Base-by-base conservation (phyloP, 2,797 vertebrate species). In the Girardinus metallicus region DNA sequence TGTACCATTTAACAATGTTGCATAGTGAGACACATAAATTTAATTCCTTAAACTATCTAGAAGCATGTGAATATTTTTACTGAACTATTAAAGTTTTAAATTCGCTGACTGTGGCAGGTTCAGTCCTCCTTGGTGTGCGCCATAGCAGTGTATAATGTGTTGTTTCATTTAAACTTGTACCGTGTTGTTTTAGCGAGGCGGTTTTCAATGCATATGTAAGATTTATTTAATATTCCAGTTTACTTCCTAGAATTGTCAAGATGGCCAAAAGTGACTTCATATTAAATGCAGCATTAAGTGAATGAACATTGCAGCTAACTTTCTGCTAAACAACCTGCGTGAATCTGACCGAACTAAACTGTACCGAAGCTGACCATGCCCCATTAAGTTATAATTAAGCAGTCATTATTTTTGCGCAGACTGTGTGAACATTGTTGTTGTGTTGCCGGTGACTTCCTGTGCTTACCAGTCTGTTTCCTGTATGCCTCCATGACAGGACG, bases 381-480 rank as follows among this genome's bases (percentile, higher is more conserved):
- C 23, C 23, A 70, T 26, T 43, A 44, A 13, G 66, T 43, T 44
- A 12, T 70, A 26, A 86, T 87, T 34, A 51, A 79, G 74, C 74
- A 75, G 73, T 31, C 29, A 26, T 79, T 80, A n/a, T 79, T 80
- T 80, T 75, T 82, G 62, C 64, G 39, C 9, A 66, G 78, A 78
- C 78, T 75, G 73, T 77, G 78, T 77, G 75, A 83, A 86, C 79
- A 39, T 49, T 73, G 84, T 47, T 87, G 81, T 78, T 78, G 84
- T 76, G 83, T 83, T 89, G 85, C 73, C 5, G 3, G 62, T 43
- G 66, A 47, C 88, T 93, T 95, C 94, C 93, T 94, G 88, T 88
- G 91, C 86, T 71, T 93, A 88, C 87, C 88, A 87, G 76, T 47
- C 90, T 92, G 87, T 76, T 95, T 95, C 94, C 95, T 94, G 92